phyloP scores from a whole-genome alignment of 2,113 vertebrate genomes.

The Pelvicachromis taeniatus region DNA sequence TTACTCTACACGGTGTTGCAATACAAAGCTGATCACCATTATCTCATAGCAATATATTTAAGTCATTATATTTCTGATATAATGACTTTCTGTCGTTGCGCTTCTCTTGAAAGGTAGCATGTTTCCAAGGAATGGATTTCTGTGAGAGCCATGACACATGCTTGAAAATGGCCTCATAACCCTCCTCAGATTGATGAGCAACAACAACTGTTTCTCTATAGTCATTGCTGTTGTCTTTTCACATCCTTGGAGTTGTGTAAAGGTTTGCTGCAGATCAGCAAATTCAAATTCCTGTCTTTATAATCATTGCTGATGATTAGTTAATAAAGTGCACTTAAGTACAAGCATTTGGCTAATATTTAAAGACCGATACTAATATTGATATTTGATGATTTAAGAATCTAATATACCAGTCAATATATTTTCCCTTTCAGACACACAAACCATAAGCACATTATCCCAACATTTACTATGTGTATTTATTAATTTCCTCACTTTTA shows the following conservation, averaged over 20 bases:
- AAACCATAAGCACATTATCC: not conserved
- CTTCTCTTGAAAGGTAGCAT: constrained; percentile 19
- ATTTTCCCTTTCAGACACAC: not conserved
- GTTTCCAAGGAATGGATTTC: constrained; percentile 21
- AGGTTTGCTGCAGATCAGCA: not conserved
- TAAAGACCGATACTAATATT: not conserved
- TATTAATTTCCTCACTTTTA: not conserved
- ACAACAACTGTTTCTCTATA: not conserved
- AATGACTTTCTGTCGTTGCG: constrained; percentile 52
- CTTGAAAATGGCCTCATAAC: not conserved
- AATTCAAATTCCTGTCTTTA: not conserved
- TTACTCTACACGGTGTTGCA: constrained; percentile 4
- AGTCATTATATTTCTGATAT: constrained; percentile 42
- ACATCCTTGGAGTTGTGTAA: not conserved
- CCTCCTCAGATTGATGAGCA: not conserved
- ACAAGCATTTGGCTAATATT: not conserved
- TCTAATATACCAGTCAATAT: not conserved
- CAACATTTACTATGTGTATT: not conserved
- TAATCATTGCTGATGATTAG: not conserved
- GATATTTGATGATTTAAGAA: not conserved
- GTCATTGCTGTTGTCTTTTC: not conserved
- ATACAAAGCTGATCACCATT: constrained; percentile 58
- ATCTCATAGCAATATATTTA: constrained; percentile 48
- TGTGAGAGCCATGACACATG: constrained; percentile 28
- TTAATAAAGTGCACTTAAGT: not conserved